These are phyloP conservation scores for Mugil cephalus DNA, from an alignment of 2,113 vertebrate genomes.

Conservation along the genomic window DNA sequence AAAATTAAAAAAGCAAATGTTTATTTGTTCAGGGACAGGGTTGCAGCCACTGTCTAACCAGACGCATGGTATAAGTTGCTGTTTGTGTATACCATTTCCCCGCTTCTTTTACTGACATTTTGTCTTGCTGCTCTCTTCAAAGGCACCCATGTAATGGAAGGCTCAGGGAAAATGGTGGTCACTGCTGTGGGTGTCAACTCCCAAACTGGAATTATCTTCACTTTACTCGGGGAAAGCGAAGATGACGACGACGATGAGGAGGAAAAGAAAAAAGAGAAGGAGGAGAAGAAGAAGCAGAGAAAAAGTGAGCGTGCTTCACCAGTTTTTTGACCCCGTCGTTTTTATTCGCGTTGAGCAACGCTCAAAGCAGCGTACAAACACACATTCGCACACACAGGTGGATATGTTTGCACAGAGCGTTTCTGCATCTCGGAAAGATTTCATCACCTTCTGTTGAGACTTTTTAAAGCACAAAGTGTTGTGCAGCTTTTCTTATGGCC, in stretches of 20 bases:
- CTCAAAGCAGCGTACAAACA: background rate
- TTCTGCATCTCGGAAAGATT: slow-evolving; percentile 4
- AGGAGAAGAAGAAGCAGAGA: slow-evolving; percentile 95
- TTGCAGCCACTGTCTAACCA: background rate
- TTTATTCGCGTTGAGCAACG: background rate
- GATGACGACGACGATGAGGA: slow-evolving; percentile 96
- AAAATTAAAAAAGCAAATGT: slow-evolving; percentile 16
- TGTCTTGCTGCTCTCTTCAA: slow-evolving; percentile 59
- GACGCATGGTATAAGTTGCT: slow-evolving; percentile 2
- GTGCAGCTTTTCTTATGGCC: too few species aligned
- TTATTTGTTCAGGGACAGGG: background rate
- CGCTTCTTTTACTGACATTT: slow-evolving; percentile 28
- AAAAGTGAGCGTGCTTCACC: slow-evolving; percentile 88
- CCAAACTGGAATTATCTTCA: slow-evolving; percentile 99
- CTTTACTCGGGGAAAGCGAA: slow-evolving; percentile 91
- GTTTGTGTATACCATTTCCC: slow-evolving; percentile 16
- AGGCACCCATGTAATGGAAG: slow-evolving; percentile 99
- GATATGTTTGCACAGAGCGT: background rate
- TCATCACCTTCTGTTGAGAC: background rate
- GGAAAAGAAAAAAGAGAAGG: slow-evolving; percentile 91
- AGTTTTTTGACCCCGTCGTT: background rate
- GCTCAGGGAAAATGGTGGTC: slow-evolving; percentile 98
- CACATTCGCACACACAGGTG: background rate
- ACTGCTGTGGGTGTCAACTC: slow-evolving; percentile 98
- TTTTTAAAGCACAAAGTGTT: background rate